Percentiles rank a stretch among this genome's conserved stretches.
Conservation (phyloP, 2,888 invertebrate species). For the Microplitis manilae region DNA sequence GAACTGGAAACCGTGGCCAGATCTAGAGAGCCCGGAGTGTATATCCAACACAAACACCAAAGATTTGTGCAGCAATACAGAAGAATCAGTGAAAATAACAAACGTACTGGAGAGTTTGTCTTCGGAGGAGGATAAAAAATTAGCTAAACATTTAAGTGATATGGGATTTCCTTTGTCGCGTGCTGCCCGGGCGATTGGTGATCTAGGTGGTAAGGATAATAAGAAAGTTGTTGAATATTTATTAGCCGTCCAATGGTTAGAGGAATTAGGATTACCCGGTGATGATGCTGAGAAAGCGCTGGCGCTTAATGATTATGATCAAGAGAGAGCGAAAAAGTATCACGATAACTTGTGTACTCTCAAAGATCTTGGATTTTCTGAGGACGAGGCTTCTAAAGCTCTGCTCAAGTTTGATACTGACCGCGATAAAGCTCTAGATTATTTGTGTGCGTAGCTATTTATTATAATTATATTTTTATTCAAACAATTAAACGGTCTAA, state of each 20-base stretch:
- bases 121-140: constrained; percentile 73
- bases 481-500: constrained; percentile 9
- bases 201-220: constrained; percentile 84
- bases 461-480: neutral
- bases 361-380: constrained; percentile 87
- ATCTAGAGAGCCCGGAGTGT: constrained; percentile 61
- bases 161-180: constrained; percentile 92
- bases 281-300: constrained; percentile 73
- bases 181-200: constrained; percentile 83
- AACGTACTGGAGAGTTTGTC: constrained; percentile 33
- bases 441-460: constrained; percentile 80
- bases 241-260: constrained; percentile 76
- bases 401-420: constrained; percentile 85
- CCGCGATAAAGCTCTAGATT: constrained; percentile 88
- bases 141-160: constrained; percentile 82
- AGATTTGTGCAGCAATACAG: constrained; percentile 40
- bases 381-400: constrained; percentile 82
- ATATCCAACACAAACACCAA: constrained; percentile 45
- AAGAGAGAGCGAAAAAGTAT: constrained; percentile 70
- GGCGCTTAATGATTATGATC: constrained; percentile 70
- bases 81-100: constrained; percentile 49
- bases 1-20: constrained; percentile 69
- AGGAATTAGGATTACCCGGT: constrained; percentile 71
- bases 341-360: constrained; percentile 78
- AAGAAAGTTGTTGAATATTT: constrained; percentile 92